Base-by-base conservation (phyloP, 2,888 invertebrate genomes). In the Sphinx pinastri region DNA sequence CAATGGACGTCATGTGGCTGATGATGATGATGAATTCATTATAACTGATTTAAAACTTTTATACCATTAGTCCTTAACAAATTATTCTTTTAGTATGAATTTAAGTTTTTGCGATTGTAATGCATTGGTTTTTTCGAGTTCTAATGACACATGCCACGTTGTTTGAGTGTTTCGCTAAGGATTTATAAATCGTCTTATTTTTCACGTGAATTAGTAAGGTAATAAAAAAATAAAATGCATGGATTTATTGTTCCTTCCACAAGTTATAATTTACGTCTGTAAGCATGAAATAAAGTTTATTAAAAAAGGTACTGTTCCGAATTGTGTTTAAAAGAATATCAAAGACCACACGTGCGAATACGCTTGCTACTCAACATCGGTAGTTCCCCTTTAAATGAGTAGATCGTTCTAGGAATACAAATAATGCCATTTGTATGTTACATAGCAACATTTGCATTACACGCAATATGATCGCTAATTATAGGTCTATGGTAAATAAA, bases 401-500 rank as follows among this genome's bases (percentile, higher is more conserved):
- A n/a, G 14, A 45, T 10, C n/a, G 13, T 51, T 25, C 58, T 25
- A 12, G 49, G 67, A 67, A 70, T 52, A 67, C 67, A 67, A 67
- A 70, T 59, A 67, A 54, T 71, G 59, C 16, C 51, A 60, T 54
- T 60, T 55, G 19, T 16, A 19, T 60, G 25, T 13, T 51, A 16
- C 12, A 25, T 49, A 5, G 45, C 49, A 31, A 67, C 55, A 68
- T 73, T 70, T 73, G 51, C 51, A 59, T 59, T 68, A 59, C 31
- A 68, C 58, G 58, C 51, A 68, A 68, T 59, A 59, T 31, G 13
- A 51, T 31, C 59, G 51, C 51, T 59, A 68, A 68, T 68, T 68
- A 45, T 68, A 38, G n/a, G 59, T 51, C 31, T 14, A 59, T 31
- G 14, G 38, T 59, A 31, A 59, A 68, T 58, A 59, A 68, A 59